Conservation (phyloP, 2,888 invertebrate species). For the Carpatolechia fugitivella region DNA sequence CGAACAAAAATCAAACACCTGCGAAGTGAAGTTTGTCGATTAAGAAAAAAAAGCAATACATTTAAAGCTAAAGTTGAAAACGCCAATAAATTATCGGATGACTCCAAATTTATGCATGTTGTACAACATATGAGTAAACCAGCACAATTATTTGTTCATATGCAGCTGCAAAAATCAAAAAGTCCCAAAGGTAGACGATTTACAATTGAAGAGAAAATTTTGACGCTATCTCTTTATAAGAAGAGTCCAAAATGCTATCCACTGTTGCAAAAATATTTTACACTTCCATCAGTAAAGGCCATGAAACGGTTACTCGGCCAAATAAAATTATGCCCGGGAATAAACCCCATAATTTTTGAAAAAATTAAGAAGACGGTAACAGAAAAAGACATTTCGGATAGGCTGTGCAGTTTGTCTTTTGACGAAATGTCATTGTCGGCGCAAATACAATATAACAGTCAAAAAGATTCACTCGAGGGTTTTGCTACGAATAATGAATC, state of each 20-base stretch:
- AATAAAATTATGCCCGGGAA: constrained; percentile 6
- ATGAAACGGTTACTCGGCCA: constrained; percentile 1
- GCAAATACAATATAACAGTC: constrained; percentile 15
- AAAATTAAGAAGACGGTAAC: not conserved
- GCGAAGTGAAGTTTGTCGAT: no score
- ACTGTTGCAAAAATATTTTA: constrained; percentile 20
- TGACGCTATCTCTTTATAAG: constrained; percentile 4
- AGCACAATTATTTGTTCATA: no score
- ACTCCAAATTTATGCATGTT: no score
- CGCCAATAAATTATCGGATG: no score
- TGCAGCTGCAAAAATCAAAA: constrained; percentile 20
- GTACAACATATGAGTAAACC: no score
- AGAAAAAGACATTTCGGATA: not conserved
- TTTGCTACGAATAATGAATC: not conserved
- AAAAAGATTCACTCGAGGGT: constrained; percentile 9
- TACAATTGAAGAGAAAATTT: constrained; percentile 9
- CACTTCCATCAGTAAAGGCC: constrained; percentile 8
- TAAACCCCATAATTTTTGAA: constrained; percentile 5
- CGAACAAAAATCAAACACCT: no score
- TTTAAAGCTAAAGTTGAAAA: no score
- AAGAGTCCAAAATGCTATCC: constrained; percentile 5
- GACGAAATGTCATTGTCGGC: constrained; percentile 23
- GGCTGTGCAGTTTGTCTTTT: constrained; percentile 19
- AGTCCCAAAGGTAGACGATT: constrained; percentile 13
- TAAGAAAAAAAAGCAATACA: no score